Conservation (phyloP, 2,113 vertebrate genomes). For the Equus przewalskii region DNA sequence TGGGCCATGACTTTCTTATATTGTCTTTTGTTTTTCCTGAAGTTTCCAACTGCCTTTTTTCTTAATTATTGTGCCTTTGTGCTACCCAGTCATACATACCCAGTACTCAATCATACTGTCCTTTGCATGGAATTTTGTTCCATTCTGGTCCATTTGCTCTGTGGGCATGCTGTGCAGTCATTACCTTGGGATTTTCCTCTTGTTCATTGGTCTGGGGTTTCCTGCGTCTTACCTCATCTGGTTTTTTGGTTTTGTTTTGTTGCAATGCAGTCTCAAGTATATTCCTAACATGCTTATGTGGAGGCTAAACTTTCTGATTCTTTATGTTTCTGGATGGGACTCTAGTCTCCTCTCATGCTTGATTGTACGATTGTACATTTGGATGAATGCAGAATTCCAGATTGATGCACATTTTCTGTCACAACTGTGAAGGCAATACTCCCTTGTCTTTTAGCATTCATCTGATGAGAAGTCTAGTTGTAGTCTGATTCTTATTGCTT, state of each 20-base stretch:
- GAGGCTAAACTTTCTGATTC: background rate
- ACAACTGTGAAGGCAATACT: background rate
- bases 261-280: background rate
- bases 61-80: background rate
- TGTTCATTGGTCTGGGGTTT: background rate
- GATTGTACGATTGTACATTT: slow-evolving; percentile 43
- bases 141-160: background rate
- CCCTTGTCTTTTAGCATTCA: slow-evolving; percentile 5
- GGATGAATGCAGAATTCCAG: background rate
- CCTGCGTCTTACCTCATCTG: background rate
- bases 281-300: background rate
- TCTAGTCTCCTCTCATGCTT: background rate
- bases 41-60: background rate
- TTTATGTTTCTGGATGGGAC: background rate
- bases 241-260: background rate
- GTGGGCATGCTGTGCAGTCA: background rate
- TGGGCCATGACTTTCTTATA: background rate
- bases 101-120: background rate
- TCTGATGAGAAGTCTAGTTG: slow-evolving; percentile 1
- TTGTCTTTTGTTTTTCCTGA: slow-evolving; percentile 25
- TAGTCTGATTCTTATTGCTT: slow-evolving; percentile 19
- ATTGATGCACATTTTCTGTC: slow-evolving; percentile 12
- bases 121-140: background rate
- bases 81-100: background rate
- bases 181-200: slow-evolving; percentile 7